phyloP scores from a whole-genome alignment of 2,113 vertebrate species.

The Psephotus haematonotus region DNA sequence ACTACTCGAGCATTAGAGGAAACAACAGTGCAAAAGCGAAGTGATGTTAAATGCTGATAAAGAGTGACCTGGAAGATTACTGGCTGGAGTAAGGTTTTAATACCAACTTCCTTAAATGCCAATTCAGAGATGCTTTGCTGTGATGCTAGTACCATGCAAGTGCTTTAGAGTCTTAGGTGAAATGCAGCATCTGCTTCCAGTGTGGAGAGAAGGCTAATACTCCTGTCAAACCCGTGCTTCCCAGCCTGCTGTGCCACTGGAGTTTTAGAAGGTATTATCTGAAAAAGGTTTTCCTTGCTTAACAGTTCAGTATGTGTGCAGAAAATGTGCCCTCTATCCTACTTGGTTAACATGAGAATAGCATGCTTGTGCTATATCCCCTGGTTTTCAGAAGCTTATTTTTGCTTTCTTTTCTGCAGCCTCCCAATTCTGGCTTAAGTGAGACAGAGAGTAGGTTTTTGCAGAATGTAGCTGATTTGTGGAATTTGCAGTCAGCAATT shows the following conservation, averaged over 20 bases:
- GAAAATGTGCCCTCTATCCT: not conserved
- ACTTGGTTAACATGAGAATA: not conserved
- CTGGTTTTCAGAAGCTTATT: not conserved
- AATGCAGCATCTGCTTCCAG: not conserved
- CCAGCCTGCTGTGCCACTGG: not conserved
- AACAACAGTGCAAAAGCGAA: not conserved
- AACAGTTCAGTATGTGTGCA: not conserved
- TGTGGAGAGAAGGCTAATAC: not conserved
- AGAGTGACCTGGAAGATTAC: not conserved
- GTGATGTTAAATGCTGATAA: not conserved
- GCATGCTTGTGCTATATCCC: not conserved
- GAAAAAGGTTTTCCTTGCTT: not conserved
- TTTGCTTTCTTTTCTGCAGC: not conserved
- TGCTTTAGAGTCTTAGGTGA: not conserved
- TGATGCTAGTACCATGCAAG: accelerated
- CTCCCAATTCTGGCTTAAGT: not conserved
- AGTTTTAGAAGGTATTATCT: not conserved
- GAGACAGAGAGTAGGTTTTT: not conserved
- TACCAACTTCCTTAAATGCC: not conserved
- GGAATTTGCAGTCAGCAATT: not conserved
- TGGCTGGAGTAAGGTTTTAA: not conserved
- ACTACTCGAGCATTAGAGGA: not conserved
- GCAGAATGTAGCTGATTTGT: not conserved
- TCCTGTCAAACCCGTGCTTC: not conserved
- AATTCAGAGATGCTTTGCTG: not conserved